A percentile compares a stretch with the other conserved stretches of the same genome.
Evolutionary conservation across 2,113 vertebrate species (phyloP).

Genomic region (Labrus mixtus): DNA sequence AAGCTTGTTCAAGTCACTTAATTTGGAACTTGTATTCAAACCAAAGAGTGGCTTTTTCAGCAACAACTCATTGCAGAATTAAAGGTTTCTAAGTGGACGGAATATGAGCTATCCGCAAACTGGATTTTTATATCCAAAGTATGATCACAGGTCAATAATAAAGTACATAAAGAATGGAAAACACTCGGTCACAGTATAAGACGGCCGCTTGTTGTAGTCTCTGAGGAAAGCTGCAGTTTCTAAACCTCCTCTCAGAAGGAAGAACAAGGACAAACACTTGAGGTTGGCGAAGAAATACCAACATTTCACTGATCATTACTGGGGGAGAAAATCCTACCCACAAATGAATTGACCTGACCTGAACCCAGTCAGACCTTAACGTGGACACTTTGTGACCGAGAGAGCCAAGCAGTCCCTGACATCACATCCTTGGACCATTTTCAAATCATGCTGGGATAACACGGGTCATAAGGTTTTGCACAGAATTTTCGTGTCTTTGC

Average conservation of each 20-base stretch:
- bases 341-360: not conserved
- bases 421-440: not conserved
- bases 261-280: not conserved
- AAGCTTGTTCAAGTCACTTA: not conserved
- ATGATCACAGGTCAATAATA: no score
- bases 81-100: not conserved
- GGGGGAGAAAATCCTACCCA: not conserved
- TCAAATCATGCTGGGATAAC: slow-evolving; percentile 2
- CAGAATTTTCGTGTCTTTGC: not conserved
- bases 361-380: not conserved
- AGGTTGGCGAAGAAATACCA: not conserved
- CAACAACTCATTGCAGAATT: not conserved
- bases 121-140: not conserved
- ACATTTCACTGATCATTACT: not conserved
- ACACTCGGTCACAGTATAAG: not conserved
- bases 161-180: no score
- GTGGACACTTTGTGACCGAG: not conserved
- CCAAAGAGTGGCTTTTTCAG: not conserved
- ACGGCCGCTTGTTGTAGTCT: not conserved
- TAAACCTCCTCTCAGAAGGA: not conserved
- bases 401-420: not conserved
- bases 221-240: not conserved
- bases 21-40: not conserved
- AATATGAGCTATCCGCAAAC: not conserved
- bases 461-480: not conserved